Base-by-base conservation (phyloP, 2,797 vertebrate genomes). In the Dermochelys coriacea region DNA sequence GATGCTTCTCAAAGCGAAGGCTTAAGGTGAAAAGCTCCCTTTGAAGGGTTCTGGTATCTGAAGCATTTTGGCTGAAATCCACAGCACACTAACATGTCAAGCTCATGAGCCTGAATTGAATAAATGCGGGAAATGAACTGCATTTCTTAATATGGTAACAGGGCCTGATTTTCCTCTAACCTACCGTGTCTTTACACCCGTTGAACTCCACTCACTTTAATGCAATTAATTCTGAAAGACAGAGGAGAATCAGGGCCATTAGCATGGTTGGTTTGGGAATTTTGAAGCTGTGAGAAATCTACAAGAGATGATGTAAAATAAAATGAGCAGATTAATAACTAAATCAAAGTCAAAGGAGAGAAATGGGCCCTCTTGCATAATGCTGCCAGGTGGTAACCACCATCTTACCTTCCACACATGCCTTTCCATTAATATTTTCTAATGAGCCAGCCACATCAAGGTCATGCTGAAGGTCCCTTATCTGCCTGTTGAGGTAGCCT, bases 1-100 rank as follows among this genome's bases (percentile, higher is more conserved):
- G 96, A 97, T 96, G 94, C 93, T 95, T 97, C 97, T 98, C 96
- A 96, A 97, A 97, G 95, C 94, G 88, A 97, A 96, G 96, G 94
- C 95, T 97, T 93, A 96, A 93, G 93, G 92, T 92, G 93, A 96
- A 95, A 88, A 94, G 79, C 50, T 94, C 82, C 18, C 87, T 97
- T 91, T 94, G 90, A 97, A 95, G 94, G 91, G 94, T 97, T 93
- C 95, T 94, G 90, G 88, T 94, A 88, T 87, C 95, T 92, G 80
- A 93, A 97, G 90, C 80, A 88, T 88, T 90, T 94, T 90, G 89
- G 87, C 94, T 96, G 79, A 87, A 97, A 95, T 94, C 93, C 85
- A 89, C 59, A 96, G 54, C 77, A 85, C 86, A 95, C 47, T 92
- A 87, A 93, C 75, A 90, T 12, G 27, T 54, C 82, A 79, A 85